phyloP scores from a whole-genome alignment of 2,888 invertebrate genomes.

The Orthonychiurus folsomi region DNA sequence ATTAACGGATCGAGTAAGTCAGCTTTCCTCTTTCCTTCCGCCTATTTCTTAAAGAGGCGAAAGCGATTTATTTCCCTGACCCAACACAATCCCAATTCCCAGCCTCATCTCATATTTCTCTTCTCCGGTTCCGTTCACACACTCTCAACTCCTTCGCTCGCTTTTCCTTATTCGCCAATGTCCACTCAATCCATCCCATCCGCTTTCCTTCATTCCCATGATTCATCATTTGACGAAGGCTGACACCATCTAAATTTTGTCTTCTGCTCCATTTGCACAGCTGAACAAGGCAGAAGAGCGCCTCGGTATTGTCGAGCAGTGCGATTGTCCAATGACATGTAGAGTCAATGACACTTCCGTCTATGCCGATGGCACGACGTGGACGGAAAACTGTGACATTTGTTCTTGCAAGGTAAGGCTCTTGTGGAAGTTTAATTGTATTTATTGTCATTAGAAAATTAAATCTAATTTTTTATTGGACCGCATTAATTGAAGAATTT shows the following conservation, averaged over 20 bases:
- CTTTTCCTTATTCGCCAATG: too few relatives aligned
- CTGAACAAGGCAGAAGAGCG: slow-evolving; percentile 70
- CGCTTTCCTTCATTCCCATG: background rate
- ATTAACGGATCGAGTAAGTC: slow-evolving; percentile 69
- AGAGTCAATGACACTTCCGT: slow-evolving; percentile 64
- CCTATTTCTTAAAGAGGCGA: too few relatives aligned
- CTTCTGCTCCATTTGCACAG: too few relatives aligned
- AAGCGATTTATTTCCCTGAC: too few relatives aligned
- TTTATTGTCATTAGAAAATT: too few relatives aligned
- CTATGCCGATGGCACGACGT: slow-evolving; percentile 72
- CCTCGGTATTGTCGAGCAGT: slow-evolving; percentile 69
- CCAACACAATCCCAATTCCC: background rate
- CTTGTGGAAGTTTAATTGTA: too few relatives aligned
- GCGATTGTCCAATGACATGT: slow-evolving; percentile 84
- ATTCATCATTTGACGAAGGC: background rate
- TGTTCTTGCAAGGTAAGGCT: slow-evolving; percentile 70
- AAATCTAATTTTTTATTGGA: slow-evolving; percentile 12
- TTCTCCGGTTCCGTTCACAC: too few relatives aligned
- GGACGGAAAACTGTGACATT: slow-evolving; percentile 75
- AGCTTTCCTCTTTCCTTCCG: background rate
- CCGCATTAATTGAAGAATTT: too few relatives aligned
- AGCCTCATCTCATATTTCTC: background rate
- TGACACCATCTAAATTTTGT: too few relatives aligned
- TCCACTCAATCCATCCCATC: too few relatives aligned
- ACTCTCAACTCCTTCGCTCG: too few relatives aligned